A percentile compares a stretch with the other conserved stretches of the same genome.
phyloP scores from a whole-genome alignment of 1,140 invertebrate genomes.

The Diabrotica undecimpunctata region DNA sequence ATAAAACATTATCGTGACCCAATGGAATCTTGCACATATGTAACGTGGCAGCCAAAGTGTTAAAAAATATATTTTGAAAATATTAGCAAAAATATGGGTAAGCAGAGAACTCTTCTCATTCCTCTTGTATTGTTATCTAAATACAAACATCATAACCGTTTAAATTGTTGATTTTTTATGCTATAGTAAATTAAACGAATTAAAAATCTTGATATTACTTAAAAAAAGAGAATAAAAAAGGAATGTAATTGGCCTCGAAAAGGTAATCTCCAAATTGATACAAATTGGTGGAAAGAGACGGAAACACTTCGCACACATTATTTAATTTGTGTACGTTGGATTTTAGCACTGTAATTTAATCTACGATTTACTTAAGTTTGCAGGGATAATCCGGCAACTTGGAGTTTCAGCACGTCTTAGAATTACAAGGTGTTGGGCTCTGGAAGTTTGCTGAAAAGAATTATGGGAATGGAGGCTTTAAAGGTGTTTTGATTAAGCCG shows the following conservation, averaged over 20 bases:
- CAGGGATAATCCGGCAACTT: neutral
- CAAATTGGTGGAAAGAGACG: neutral
- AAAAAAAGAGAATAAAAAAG: neutral
- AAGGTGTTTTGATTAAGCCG: no score
- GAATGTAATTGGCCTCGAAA: neutral
- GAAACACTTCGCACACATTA: neutral
- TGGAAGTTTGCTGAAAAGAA: neutral
- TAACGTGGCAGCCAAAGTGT: no score
- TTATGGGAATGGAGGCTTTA: neutral
- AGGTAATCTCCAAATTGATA: neutral
- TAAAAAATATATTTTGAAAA: no score
- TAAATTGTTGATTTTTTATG: no score
- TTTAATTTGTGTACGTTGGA: conserved; percentile 1
- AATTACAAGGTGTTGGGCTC: neutral
- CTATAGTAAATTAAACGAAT: no score
- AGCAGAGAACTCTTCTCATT: no score
- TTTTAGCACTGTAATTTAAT: neutral
- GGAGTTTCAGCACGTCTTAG: neutral
- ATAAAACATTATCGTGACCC: no score
- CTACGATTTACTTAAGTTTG: neutral
- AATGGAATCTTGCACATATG: no score
- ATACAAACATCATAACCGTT: no score
- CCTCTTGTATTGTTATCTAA: no score
- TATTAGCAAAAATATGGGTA: no score
- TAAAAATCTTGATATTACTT: no score